Percentiles rank a stretch among this genome's conserved stretches.
phyloP scores from a whole-genome alignment of 2,888 invertebrate genomes.

The Drosophila tanythrix region DNA sequence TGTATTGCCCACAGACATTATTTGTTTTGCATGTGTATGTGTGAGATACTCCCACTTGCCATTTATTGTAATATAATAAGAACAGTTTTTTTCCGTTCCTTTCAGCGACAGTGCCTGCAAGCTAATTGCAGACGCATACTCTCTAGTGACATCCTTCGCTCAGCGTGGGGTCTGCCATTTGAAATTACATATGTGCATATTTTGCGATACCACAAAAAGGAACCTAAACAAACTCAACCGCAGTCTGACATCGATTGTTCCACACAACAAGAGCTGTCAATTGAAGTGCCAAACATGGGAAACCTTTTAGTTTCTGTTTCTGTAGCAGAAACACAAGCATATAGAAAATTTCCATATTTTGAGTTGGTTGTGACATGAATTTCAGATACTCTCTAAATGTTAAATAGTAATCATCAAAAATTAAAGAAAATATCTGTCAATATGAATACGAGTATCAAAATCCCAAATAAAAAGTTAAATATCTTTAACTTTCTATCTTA shows the following conservation, averaged over 20 bases:
- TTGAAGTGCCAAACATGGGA: constrained; percentile 53
- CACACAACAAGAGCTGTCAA: neutral
- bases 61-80: constrained; percentile 75
- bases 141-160: constrained; percentile 3
- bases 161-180: constrained; percentile 31
- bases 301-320: constrained; percentile 63
- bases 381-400: neutral
- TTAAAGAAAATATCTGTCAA: neutral
- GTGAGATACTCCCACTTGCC: constrained; percentile 27
- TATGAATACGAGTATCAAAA: neutral
- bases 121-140: constrained; percentile 59
- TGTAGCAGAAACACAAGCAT: neutral
- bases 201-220: constrained; percentile 7
- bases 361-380: neutral
- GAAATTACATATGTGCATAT: constrained; percentile 51
- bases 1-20: constrained; percentile 41
- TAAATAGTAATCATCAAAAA: neutral
- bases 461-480: neutral
- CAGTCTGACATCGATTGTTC: constrained; percentile 7
- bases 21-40: constrained; percentile 41
- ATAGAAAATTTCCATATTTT: constrained; percentile 2
- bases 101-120: constrained; percentile 51
- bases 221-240: constrained; percentile 29
- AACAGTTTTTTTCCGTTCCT: constrained; percentile 26
- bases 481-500: neutral